Evolutionary conservation across 2,797 vertebrate species (phyloP), one percentile per base, ranked within the genome.

Genomic region (Sebastes cheni): DNA sequence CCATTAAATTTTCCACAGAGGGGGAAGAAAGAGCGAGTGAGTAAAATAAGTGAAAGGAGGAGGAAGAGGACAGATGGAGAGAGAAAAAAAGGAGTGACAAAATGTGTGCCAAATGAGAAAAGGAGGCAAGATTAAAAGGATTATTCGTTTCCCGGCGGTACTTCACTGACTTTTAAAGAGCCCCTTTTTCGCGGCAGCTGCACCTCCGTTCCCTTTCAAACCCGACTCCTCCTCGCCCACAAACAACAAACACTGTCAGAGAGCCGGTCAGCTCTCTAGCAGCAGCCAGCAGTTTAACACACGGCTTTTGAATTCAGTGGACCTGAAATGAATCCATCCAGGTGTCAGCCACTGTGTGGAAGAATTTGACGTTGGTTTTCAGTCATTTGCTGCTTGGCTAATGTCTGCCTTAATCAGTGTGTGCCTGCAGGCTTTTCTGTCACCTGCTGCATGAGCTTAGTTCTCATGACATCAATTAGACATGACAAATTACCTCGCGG

Each of bases 1-100:
- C 90, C 91, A 95, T 94, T 94, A 93, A 72, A 94, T 91, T 94
- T 95, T 95, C 93, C 92, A 94, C 91, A 91, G 85, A 83, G 84
- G 81, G 81, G 71, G 62, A 78, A 94, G 88, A 92, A 91, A 91
- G 84, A 85, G 83, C 67, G 84, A 83, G 72, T 77, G 88, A 84
- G 85, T 72, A 75, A 91, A 89, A 81, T 81, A 73, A 90, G 81
- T 86, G 82, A 90, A 90, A 82, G 82, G 84, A 83, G 74, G 84
- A 93, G 85, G 77, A 91, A 93, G 87, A 87, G 84, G 87, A 84
- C 84, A 92, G 88, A 91, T 84, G 82, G 89, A 81, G 82, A 66
- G 73, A 66, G 61, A 86, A 82, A 76, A 84, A 79, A 77, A 89
- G 84, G 76, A 92, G 91, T 92, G 91, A 91, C 91, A 91, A 91